Evolutionary conservation across 1,140 invertebrate species (phyloP), one percentile per base, ranked within the genome.

Genomic region (Mylabris phalerata): DNA sequence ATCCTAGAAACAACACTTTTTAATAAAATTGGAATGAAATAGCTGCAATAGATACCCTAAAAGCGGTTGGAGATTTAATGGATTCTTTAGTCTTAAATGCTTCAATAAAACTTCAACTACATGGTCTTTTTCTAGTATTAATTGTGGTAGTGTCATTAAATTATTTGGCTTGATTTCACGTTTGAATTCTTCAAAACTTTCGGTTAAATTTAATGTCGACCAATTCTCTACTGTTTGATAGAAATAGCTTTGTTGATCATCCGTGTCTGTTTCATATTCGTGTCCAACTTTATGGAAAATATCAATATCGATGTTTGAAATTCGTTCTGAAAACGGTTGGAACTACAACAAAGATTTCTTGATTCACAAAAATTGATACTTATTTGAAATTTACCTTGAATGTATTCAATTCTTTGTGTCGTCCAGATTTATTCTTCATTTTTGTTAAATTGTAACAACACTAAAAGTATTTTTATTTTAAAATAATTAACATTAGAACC

Each of bases 191-290:
- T 81, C 80, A 76, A 87, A 97, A 68, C 87, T 85, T 65, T 91
- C 82, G 2, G 91, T 90, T 51, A 90, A 81, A 75, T 95, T 93
- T 19, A 94, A 77, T 40, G 85, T 84, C 67, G 82, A 83, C 92
- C 92, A 95, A 81, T 94, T 94, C 61, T 86, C 78, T n/a, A 95
- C 68, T 0, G 89, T 81, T 71, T 90, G 81, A 67, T 84, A 78
- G 73, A 95, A 94, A 72, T 84, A 85, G 3, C 90, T 90, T 63
- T 86, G 82, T 57, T 88, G 84, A 62, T 88, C 84, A 40, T 81
- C 78, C 27, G 81, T 75, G 40, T 81, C 77, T 48, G 79, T 77
- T 67, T 86, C 79, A 73, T 89, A 82, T 68, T 80, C 79, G 77
- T 91, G 88, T 2, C 82, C 79, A 45, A 92, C 80, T 74, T 84